Evolutionary conservation across 2,797 vertebrate species (phyloP), one percentile per base, ranked within the genome.

Genomic region (Diglossa cyanea): DNA sequence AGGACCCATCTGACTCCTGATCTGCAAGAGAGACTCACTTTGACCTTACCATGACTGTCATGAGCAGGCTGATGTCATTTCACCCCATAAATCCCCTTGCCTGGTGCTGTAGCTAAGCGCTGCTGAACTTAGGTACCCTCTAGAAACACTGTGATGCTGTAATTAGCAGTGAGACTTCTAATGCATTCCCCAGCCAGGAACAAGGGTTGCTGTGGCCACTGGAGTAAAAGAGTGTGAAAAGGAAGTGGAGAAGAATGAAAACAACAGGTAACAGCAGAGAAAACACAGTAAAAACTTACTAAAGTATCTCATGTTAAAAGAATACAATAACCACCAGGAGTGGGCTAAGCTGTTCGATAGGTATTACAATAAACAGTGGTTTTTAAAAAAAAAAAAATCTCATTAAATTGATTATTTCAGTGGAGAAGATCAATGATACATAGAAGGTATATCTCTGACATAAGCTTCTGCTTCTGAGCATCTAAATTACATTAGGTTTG

Each of bases 241-340:
- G 26, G 40, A 68, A 42, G 2, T 24, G 75, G 58, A 62, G 47
- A 81, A 74, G 48, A 73, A 63, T 45, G 61, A 65, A 48, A 47
- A 53, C 70, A 72, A 70, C 78, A 86, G 90, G 94, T 96, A 91
- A 93, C 18, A 92, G 86, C n/a, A 83, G 7, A 91, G 71, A 95
- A 73, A 95, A 88, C 35, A 68, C 23, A 51, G 47, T 50, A 58
- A 90, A 58, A 42, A 68, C 57, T 68, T 76, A 42, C 37, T 79
- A 24, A 87, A 72, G 42, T 79, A 58, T 37, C 51, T 57, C 17
- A 0, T 20, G 80, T n/a, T 60, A 80, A 67, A 82, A 67, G 44
- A 86, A 50, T 20, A 24, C 31, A 84, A 91, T 37, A 71, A 94
- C 57, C 87, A 85, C 62, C 67, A 95, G 81, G 63, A 78, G 95